Percentiles rank a stretch among this genome's conserved stretches.
Conservation (phyloP, 1,140 invertebrate genomes). For the Halictus rubicundus region DNA sequence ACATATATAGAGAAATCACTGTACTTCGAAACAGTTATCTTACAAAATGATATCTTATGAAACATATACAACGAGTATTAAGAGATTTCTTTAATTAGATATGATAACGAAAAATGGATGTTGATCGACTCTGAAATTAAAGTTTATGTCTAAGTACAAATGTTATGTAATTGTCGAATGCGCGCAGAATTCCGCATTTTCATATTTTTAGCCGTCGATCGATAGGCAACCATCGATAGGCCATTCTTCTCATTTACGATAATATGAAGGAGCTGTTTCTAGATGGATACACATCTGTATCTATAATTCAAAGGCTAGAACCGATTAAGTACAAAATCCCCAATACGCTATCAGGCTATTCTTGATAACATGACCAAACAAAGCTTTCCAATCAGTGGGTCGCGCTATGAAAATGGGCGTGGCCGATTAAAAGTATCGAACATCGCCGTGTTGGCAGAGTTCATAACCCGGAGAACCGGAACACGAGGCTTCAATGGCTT, state of each 20-base stretch:
- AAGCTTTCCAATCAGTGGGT: constrained; percentile 34
- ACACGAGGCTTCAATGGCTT: background rate
- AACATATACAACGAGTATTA: no score
- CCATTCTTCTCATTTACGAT: background rate
- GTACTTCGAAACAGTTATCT: no score
- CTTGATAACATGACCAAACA: constrained; percentile 33
- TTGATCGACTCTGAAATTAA: no score
- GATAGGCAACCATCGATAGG: background rate
- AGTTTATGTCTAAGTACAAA: no score
- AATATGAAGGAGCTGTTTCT: background rate
- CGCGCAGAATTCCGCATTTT: no score
- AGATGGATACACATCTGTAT: background rate
- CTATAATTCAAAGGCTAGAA: constrained; percentile 1
- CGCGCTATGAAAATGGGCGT: constrained; percentile 50
- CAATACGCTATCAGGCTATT: background rate
- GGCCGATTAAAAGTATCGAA: constrained; percentile 65
- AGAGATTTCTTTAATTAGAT: no score
- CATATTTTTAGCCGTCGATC: background rate
- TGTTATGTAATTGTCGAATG: no score
- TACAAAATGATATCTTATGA: no score
- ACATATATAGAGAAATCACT: no score
- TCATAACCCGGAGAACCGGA: constrained; percentile 19
- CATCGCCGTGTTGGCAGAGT: background rate
- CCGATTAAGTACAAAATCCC: constrained; percentile 1
- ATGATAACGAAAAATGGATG: no score